Conservation (phyloP, 1,140 invertebrate genomes). For the Tigriopus japonicus region DNA sequence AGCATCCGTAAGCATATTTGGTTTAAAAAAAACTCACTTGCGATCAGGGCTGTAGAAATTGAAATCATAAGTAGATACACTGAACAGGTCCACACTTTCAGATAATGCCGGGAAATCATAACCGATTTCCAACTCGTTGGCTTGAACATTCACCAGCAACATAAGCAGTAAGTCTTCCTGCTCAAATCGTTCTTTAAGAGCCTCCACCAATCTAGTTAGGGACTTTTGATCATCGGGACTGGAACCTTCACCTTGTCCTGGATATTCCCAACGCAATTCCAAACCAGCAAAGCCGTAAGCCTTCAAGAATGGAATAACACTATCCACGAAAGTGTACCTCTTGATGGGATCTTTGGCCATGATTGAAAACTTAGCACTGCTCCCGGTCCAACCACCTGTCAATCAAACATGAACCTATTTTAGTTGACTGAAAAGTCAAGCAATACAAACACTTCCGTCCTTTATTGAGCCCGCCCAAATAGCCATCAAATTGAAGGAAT, state of each 20-base stretch:
- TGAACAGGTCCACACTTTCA: conserved; percentile 36
- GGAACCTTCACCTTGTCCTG: conserved; percentile 29
- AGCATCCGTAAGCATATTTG: conserved; percentile 32
- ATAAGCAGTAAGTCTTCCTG: conserved; percentile 31
- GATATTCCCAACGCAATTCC: conserved; percentile 48
- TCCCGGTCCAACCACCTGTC: conserved; percentile 23
- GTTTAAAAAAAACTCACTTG: too few relatives aligned
- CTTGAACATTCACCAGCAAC: conserved; percentile 39
- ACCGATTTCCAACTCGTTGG: conserved; percentile 30
- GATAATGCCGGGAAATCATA: conserved; percentile 36
- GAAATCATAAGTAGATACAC: conserved; percentile 47
- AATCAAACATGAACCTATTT: too few relatives aligned
- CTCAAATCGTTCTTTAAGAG: conserved; percentile 33
- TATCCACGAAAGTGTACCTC: conserved; percentile 36
- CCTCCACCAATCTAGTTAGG: conserved; percentile 31
- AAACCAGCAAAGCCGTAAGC: conserved; percentile 59
- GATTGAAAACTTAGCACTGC: conserved; percentile 18
- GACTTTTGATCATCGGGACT: conserved; percentile 18
- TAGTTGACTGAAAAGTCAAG: too few relatives aligned
- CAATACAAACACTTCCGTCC: too few relatives aligned
- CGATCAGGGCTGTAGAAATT: too few relatives aligned
- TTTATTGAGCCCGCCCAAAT: too few relatives aligned
- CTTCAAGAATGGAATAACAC: conserved; percentile 28
- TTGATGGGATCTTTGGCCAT: conserved; percentile 17
- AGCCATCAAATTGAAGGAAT: too few relatives aligned